A percentile compares a stretch with the other conserved stretches of the same genome.
phyloP scores from a whole-genome alignment of 1,140 invertebrate species.

The Campoletis sonorensis region DNA sequence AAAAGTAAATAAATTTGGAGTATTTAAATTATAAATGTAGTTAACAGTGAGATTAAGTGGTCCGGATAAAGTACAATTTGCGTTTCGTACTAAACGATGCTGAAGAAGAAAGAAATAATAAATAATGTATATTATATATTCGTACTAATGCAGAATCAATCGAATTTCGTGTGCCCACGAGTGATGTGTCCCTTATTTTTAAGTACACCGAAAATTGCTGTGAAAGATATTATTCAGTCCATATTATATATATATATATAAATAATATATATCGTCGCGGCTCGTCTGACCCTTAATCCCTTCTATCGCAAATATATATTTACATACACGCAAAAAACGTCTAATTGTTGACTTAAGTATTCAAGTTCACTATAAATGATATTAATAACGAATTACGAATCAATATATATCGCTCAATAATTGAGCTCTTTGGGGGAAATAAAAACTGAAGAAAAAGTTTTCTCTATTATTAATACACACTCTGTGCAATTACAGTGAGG shows the following conservation, averaged over 20 bases:
- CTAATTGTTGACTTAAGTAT: neutral
- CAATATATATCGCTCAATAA: neutral
- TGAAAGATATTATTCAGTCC: slow-evolving; percentile 11
- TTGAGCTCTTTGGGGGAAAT: neutral
- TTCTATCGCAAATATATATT: slow-evolving; percentile 2
- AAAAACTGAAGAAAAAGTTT: neutral
- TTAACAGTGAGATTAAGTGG: too few species aligned
- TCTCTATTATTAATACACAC: slow-evolving; percentile 29
- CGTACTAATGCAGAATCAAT: slow-evolving; percentile 11
- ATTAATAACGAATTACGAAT: neutral
- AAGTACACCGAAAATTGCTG: slow-evolving; percentile 7
- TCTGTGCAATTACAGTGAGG: slow-evolving; percentile 6
- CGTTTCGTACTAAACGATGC: too few species aligned
- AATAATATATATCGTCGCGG: neutral
- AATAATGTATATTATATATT: slow-evolving; percentile 1
- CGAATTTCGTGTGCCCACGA: slow-evolving; percentile 1
- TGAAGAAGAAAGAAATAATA: neutral
- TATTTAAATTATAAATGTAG: too few species aligned
- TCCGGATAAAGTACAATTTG: too few species aligned
- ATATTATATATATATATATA: neutral
- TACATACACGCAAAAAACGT: slow-evolving; percentile 2
- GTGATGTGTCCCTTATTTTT: slow-evolving; percentile 11
- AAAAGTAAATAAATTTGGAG: too few species aligned
- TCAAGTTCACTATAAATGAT: neutral
- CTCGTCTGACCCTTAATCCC: neutral